These are phyloP conservation scores for Dromas ardeola DNA, from an alignment of 2,113 vertebrate species.

Conservation along the genomic window DNA sequence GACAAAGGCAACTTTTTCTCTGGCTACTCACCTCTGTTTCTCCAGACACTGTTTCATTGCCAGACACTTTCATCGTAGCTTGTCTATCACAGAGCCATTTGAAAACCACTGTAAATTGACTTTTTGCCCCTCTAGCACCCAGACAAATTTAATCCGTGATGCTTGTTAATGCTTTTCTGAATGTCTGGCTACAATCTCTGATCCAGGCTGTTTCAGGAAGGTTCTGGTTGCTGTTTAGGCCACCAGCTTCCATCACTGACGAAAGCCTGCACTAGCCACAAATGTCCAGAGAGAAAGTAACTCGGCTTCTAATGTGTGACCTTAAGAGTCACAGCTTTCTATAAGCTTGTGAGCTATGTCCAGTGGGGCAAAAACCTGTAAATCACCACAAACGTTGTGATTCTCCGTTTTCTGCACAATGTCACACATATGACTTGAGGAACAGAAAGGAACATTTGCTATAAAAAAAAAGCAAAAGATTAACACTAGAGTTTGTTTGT, in stretches of 20 bases:
- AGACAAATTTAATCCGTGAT: not conserved
- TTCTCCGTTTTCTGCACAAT: not conserved
- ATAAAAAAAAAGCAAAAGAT: not conserved
- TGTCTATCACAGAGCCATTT: not conserved
- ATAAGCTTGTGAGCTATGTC: not conserved
- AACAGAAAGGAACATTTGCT: not conserved
- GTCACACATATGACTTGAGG: not conserved
- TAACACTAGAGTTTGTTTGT: not conserved
- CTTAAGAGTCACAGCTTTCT: not conserved
- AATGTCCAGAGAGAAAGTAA: not conserved
- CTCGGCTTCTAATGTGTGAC: not conserved
- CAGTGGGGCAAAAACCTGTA: not conserved
- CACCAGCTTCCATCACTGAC: not conserved
- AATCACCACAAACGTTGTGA: not conserved
- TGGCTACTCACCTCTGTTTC: not conserved
- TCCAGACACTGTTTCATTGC: not conserved
- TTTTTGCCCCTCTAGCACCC: not conserved
- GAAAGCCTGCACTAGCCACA: not conserved
- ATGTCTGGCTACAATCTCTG: not conserved
- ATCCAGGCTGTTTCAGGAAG: not conserved
- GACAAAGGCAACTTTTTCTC: conserved; percentile 32
- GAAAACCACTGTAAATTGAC: not conserved
- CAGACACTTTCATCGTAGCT: not conserved
- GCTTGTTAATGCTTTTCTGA: not conserved
- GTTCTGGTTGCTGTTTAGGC: not conserved